Evolutionary conservation across 2,888 invertebrate species (phyloP).

Genomic region (Spialia ferax): DNA sequence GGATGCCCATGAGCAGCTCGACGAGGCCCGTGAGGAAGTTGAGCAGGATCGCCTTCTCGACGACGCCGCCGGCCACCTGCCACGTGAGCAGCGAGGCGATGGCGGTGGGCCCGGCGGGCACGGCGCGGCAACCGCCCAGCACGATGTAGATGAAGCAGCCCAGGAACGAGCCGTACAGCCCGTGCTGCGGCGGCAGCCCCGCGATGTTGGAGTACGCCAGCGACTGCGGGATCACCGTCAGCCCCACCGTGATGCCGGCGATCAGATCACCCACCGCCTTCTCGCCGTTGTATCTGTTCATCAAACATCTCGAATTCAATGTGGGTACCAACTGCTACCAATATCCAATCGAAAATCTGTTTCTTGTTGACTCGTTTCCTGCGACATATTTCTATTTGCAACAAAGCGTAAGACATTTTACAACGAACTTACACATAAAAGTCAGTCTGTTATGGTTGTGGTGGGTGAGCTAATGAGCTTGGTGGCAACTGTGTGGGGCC

Average conservation of each 20-base stretch:
- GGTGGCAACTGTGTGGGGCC: too few relatives aligned
- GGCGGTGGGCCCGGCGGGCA: constrained; percentile 97
- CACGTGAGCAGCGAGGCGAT: constrained; percentile 95
- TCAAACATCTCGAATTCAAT: neutral
- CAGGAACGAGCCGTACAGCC: constrained; percentile 97
- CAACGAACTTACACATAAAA: too few relatives aligned
- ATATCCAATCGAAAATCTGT: too few relatives aligned
- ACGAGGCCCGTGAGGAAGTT: constrained; percentile 91
- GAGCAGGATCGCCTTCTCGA: constrained; percentile 91
- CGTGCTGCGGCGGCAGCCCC: constrained; percentile 94
- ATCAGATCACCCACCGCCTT: constrained; percentile 95
- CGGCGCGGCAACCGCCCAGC: constrained; percentile 96
- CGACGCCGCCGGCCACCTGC: constrained; percentile 90
- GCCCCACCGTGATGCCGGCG: constrained; percentile 96
- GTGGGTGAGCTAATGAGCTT: too few relatives aligned
- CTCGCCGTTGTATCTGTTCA: constrained; percentile 87
- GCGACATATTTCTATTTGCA: too few relatives aligned
- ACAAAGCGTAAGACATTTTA: too few relatives aligned
- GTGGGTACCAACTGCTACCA: too few relatives aligned
- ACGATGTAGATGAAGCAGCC: constrained; percentile 96
- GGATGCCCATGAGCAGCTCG: constrained; percentile 92
- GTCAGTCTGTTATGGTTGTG: too few relatives aligned
- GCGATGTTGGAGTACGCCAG: constrained; percentile 94
- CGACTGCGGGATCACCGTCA: constrained; percentile 97
- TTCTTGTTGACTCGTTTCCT: too few relatives aligned